These are phyloP conservation scores for Lophotis ruficrista DNA, from an alignment of 2,113 vertebrate genomes.

Conservation along the genomic window DNA sequence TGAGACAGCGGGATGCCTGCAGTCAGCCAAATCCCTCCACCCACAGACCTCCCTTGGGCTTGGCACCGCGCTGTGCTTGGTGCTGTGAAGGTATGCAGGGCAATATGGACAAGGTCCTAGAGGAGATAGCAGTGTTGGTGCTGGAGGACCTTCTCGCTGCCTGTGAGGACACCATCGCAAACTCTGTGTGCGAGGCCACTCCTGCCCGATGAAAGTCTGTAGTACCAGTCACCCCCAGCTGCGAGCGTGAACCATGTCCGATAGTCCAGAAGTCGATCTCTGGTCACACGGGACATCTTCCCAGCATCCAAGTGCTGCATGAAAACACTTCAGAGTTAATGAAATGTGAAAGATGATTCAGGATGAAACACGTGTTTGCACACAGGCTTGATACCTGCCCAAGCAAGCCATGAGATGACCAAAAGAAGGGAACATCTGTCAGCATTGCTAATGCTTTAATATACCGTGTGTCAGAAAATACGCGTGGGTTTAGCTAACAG, in stretches of 20 bases:
- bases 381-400: background rate
- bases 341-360: background rate
- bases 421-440: background rate
- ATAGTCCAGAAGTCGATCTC: fast-evolving
- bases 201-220: background rate
- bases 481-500: background rate
- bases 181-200: background rate
- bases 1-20: background rate
- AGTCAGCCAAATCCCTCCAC: background rate
- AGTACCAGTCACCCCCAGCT: background rate
- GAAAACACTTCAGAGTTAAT: background rate
- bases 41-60: background rate
- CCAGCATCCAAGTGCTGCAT: background rate
- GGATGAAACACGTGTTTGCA: background rate
- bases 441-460: background rate
- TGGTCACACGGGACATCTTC: background rate
- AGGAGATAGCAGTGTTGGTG: background rate
- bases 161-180: background rate
- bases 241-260: fast-evolving
- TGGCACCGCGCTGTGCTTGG: fast-evolving
- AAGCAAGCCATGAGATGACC: background rate
- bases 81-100: background rate
- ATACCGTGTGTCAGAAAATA: background rate
- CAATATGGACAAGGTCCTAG: fast-evolving
- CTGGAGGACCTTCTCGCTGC: background rate